phyloP scores from a whole-genome alignment of 92 coral and sea anemone genomes.

The Diadumene lineata region DNA sequence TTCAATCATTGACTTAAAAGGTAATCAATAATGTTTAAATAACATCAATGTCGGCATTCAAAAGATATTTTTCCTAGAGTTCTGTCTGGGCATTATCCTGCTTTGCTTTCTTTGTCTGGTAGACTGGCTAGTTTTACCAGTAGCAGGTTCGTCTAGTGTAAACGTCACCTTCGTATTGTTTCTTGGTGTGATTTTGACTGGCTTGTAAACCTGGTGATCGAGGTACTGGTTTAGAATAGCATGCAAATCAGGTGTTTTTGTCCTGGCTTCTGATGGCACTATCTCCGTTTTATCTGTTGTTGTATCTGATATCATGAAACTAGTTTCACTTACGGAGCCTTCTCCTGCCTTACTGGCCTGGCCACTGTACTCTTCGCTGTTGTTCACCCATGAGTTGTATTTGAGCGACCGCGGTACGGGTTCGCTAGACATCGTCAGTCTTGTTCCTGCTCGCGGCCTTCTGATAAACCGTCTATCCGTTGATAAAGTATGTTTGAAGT shows the following conservation, averaged over 20 bases:
- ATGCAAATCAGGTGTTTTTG: conserved; percentile 76
- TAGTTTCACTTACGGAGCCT: conserved; percentile 24
- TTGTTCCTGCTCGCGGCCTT: conserved; percentile 39
- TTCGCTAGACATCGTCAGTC: conserved; percentile 68
- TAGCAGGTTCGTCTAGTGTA: neutral
- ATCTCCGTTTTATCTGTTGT: conserved; percentile 22
- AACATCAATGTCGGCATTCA: neutral
- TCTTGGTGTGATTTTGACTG: conserved; percentile 42
- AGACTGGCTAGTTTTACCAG: neutral
- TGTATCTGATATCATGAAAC: conserved; percentile 21
- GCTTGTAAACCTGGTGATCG: conserved; percentile 35
- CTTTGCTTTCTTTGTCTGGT: conserved; percentile 26
- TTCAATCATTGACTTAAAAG: no score
- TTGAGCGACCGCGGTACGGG: conserved; percentile 21
- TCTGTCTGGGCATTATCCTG: conserved; percentile 18
- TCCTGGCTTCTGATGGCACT: conserved; percentile 60
- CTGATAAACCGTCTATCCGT: neutral
- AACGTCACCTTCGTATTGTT: conserved; percentile 21
- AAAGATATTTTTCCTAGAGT: conserved; percentile 10
- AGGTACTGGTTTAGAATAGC: conserved; percentile 73
- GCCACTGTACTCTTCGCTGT: conserved; percentile 8
- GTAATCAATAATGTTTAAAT: neutral
- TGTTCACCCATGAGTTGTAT: conserved; percentile 28
- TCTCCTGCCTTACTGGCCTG: conserved; percentile 35
- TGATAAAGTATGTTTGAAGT: conserved; percentile 18